Evolutionary conservation across 37 sponge, comb jelly and placozoan species (phyloP), one percentile per base, ranked within the genome.

Genomic region (Beroe ovata): DNA sequence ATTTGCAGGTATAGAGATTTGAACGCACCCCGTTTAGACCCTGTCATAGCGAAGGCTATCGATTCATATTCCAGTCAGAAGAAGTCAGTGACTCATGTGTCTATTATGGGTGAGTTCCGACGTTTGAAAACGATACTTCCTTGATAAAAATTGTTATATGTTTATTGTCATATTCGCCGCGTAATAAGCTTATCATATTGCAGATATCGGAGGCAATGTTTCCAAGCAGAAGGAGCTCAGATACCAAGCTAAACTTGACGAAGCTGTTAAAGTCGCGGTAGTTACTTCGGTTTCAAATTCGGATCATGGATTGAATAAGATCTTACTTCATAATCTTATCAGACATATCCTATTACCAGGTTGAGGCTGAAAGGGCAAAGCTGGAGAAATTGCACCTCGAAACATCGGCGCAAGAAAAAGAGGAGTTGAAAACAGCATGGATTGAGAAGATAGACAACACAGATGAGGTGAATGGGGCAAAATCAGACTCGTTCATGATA

Each of bases 361-460:
- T 77, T 2, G 38, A 36, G 42, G 47, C 20, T 21, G 84, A 77
- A 42, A 77, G 84, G 38, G 54, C 19, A n/a, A 33, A 35, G 47
- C 29, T 39, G 1, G 29, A 77, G 33, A n/a, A 30, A 40, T 42
- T 41, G 47, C 33, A 32, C 54, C 20, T 21, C 18, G 28, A 77
- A 35, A 38, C 19, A 14, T 38, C 47, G 26, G 54, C 20, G 84
- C 42, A 32, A 1, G 84, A 77, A 26, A 77, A 77, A 77, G 84
- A 77, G 1, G 84, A 37, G 47, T 54, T 77, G 42, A 77, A 77
- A 29, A 32, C 84, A 40, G 33, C 54, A 32, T 77, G 84, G 84
- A 77, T 38, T 77, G 84, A 77, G 47, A 77, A 77, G 28, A 77
- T 77, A 77, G 84, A 77, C 38, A 77, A 77, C 47, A 77, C 84